Conservation (phyloP, 1,140 invertebrate species). For the Macrotrachela quadricornifera region DNA sequence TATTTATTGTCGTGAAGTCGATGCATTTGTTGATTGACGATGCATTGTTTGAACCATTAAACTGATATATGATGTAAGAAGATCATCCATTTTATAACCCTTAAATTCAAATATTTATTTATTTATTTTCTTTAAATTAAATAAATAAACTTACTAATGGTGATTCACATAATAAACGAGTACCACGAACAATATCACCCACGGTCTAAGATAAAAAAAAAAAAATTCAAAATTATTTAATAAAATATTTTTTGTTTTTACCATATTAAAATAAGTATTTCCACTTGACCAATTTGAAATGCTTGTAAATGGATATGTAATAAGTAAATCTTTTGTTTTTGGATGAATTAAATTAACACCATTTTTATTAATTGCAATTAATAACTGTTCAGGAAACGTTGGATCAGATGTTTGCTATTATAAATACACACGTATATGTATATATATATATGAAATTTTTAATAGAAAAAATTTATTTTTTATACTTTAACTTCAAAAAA, state of each 20-base stretch:
- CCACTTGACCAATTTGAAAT: conserved; percentile 99
- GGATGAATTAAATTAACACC: conserved; percentile 94
- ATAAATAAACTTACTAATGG: conserved; percentile 42
- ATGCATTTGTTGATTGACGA: no score
- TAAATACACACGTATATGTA: not conserved
- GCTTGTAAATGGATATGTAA: conserved; percentile 70
- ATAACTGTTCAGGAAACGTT: conserved; percentile 78
- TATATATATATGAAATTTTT: no score
- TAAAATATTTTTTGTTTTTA: no score
- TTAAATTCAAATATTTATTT: conserved; percentile 12
- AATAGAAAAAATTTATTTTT: no score
- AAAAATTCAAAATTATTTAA: no score
- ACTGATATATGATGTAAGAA: conserved; percentile 82
- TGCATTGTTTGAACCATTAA: no score
- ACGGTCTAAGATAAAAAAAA: conserved; percentile 43
- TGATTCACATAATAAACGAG: conserved; percentile 92
- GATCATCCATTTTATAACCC: conserved; percentile 99
- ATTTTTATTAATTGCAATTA: conserved; percentile 97
- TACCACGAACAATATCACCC: conserved; percentile 35
- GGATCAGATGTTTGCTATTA: conserved; percentile 58
- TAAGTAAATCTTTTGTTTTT: conserved; percentile 61
- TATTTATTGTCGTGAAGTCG: no score
- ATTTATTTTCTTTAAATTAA: conserved; percentile 12
- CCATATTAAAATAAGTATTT: conserved; percentile 95
- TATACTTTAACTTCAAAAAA: conserved; percentile 87